These are phyloP conservation scores for Heliocidaris erythrogramma DNA, from an alignment of 35 echinoderm and acorn worm species.

Conservation along the genomic window DNA sequence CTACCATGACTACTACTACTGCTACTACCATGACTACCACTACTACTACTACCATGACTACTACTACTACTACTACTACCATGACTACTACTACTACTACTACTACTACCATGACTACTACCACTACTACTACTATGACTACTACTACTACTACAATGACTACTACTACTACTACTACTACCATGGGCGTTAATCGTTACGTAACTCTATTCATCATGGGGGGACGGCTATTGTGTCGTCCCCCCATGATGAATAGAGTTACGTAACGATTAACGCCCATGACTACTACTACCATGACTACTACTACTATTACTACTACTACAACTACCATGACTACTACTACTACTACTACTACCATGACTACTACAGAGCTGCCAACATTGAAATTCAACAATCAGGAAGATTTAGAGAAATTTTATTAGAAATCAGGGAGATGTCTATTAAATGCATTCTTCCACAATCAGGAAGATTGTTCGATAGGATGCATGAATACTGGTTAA, in stretches of 20 bases:
- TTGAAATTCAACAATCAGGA: too few relatives aligned
- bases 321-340: background rate
- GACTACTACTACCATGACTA: background rate
- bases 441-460: too few relatives aligned
- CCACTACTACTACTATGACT: background rate
- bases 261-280: too few relatives aligned
- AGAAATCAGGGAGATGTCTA: too few relatives aligned
- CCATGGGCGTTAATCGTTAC: too few relatives aligned
- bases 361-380: too few relatives aligned
- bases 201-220: too few relatives aligned
- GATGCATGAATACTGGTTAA: too few relatives aligned
- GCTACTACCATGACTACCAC: background rate
- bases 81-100: background rate
- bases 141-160: background rate
- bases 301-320: background rate
- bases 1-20: background rate
- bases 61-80: conserved; percentile 28
- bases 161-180: background rate
- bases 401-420: too few relatives aligned
- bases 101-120: background rate
- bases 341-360: background rate
- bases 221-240: too few relatives aligned
- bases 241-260: too few relatives aligned
- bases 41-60: conserved; percentile 21
- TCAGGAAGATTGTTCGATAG: too few relatives aligned